phyloP scores from a whole-genome alignment of 2,797 vertebrate species.

The Borostomias antarcticus region DNA sequence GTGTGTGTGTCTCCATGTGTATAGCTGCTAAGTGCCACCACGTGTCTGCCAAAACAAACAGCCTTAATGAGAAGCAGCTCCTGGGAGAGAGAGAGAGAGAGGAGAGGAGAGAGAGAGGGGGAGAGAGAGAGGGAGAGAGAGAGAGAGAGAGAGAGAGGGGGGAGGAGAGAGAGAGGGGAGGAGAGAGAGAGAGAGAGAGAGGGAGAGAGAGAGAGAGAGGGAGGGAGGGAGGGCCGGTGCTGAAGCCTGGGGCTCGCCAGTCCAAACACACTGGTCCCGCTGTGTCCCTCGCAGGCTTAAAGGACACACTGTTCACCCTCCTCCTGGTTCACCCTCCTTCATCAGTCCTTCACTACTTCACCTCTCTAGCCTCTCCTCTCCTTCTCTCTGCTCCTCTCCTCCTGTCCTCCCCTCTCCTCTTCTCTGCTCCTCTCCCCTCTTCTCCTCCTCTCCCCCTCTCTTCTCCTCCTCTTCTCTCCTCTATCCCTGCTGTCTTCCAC shows the following conservation, averaged over 20 bases:
- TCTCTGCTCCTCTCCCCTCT: conserved; percentile 33
- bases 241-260: conserved; percentile 45
- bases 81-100: conserved; percentile 56
- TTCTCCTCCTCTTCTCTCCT: conserved; percentile 39
- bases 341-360: conserved; percentile 52
- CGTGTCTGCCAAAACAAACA: conserved; percentile 79
- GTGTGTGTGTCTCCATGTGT: conserved; percentile 10
- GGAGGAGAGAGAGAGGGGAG: background rate
- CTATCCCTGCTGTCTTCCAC: background rate
- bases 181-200: conserved; percentile 4
- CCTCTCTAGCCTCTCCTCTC: conserved; percentile 10
- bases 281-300: conserved; percentile 68
- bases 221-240: conserved; percentile 37
- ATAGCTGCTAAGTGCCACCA: conserved; percentile 74
- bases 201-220: conserved; percentile 26
- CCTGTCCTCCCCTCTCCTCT: conserved; percentile 52
- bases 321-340: conserved; percentile 45
- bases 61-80: conserved; percentile 80
- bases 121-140: conserved; percentile 3
- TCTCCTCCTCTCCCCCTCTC: conserved; percentile 12
- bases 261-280: conserved; percentile 71
- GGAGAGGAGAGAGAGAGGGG: background rate
- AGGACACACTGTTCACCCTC: conserved; percentile 72
- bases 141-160: conserved; percentile 21
- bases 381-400: conserved; percentile 20